Conservation (phyloP, 2,113 vertebrate species). For the Bubo scandiacus region DNA sequence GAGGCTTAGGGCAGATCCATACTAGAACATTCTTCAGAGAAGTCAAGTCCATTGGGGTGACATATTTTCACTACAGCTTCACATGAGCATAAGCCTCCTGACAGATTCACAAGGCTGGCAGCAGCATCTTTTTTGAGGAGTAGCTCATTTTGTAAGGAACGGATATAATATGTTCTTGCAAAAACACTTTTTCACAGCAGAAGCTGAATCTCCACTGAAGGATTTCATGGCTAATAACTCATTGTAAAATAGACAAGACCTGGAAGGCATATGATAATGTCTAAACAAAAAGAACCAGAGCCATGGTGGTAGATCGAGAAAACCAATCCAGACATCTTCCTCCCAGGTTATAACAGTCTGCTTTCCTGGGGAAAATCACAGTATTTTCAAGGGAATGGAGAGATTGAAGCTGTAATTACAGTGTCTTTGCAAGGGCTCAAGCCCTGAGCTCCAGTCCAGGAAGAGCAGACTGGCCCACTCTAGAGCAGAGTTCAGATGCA, state of each 20-base stretch:
- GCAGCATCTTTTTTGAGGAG: neutral
- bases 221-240: slow-evolving; percentile 37
- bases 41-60: neutral
- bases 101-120: neutral
- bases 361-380: neutral
- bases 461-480: neutral
- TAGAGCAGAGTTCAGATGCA: neutral
- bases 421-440: neutral
- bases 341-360: neutral
- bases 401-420: neutral
- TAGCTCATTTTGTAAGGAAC: neutral
- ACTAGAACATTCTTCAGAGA: neutral
- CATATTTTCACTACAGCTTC: neutral
- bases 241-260: neutral
- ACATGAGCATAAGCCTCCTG: neutral
- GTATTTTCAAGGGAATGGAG: neutral
- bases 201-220: neutral
- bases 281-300: neutral
- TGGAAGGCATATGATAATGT: neutral
- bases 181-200: neutral
- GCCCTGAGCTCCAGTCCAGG: neutral
- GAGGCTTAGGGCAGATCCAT: neutral
- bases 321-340: neutral
- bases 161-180: neutral
- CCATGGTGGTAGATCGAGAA: neutral